Evolutionary conservation across 1,140 invertebrate genomes (phyloP), one percentile per base, ranked within the genome.

Genomic region (Scaptomyza pallida): DNA sequence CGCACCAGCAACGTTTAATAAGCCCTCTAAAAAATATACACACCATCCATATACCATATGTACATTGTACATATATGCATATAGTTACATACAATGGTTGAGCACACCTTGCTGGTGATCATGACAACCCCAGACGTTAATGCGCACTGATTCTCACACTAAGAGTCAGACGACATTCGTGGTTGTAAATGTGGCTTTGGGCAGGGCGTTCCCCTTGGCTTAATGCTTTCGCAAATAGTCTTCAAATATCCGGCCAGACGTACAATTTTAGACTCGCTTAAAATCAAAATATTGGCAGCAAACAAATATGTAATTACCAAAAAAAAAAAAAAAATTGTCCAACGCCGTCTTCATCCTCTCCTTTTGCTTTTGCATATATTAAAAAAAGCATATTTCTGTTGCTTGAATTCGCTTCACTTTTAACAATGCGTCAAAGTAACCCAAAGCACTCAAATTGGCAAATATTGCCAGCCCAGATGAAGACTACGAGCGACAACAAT

Each of bases 141-240:
- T 45, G 50, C 41, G 23, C 52, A 60, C 21, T 35, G 41, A 51
- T 78, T 69, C 71, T 41, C 62, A 76, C 63, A 67, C 23, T 63
- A 54, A 64, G 47, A 15, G 23, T 19, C 35, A n/a, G n/a, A n/a
- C n/a, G n/a, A 23, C 41, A 21, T 16, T 48, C 47, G 50, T 54
- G 48, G 59, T 56, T 56, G 44, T 35, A 37, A 30, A 54, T 21
- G 33, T 40, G 48, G 26, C 48, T 50, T 37, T 15, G 54, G 13
- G 26, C 9, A 17, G 57, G 78, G 44, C 79, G 60, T 73, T 73
- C 68, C 81, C 69, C 65, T 48, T 35, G 30, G 13, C 65, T 64
- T 83, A 88, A 88, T 78, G 74, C 82, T 75, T 88, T 78, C 30
- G 82, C 78, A 86, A 86, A 86, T 78, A 78, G 78, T 78, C 71